Conservation (phyloP, 2,797 vertebrate species). For the Peromyscus aztecus region DNA sequence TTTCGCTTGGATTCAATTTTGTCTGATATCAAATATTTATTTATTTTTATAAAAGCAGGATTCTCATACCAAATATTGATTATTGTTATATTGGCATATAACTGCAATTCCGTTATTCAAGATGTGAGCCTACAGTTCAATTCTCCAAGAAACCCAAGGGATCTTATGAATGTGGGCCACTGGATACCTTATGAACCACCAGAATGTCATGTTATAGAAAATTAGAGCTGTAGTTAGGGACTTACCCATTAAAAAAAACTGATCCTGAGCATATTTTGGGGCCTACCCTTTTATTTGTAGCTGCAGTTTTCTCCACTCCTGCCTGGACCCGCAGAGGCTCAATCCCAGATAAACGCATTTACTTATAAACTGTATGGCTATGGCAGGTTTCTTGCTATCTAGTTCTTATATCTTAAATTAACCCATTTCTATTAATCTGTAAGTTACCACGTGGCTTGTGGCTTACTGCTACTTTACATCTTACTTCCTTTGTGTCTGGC, state of each 20-base stretch:
- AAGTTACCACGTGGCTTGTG: too few relatives aligned
- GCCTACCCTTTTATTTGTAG: neutral
- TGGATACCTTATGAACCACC: neutral
- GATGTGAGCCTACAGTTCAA: neutral
- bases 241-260: neutral
- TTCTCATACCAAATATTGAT: neutral
- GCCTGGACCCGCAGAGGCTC: too few relatives aligned
- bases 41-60: neutral
- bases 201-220: neutral
- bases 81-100: neutral
- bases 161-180: neutral
- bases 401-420: too few relatives aligned
- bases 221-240: neutral
- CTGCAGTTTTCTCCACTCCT: too few relatives aligned
- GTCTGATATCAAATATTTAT: neutral
- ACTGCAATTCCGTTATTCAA: neutral
- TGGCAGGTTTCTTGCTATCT: too few relatives aligned
- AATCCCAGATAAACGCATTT: too few relatives aligned
- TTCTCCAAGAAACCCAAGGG: neutral
- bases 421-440: too few relatives aligned
- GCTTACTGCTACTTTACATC: too few relatives aligned
- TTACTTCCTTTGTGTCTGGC: too few relatives aligned
- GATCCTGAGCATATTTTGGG: neutral
- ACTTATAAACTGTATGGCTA: too few relatives aligned
- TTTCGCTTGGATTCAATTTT: constrained; percentile 17